phyloP scores from a whole-genome alignment of 1,140 invertebrate genomes.

The Chironomus striatipennis region DNA sequence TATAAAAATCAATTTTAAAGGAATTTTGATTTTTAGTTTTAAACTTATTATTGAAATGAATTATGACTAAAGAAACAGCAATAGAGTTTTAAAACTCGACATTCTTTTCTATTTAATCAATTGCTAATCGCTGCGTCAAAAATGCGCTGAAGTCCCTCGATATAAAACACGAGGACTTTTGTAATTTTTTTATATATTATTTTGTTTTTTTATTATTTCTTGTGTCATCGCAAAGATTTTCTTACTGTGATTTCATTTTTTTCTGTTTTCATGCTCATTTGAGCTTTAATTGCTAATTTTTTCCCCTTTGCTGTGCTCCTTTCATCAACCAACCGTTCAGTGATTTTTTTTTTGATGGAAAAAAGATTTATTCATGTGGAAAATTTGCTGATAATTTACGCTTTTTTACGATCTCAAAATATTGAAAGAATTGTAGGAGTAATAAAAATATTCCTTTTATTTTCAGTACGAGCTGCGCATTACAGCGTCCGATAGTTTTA shows the following conservation, averaged over 20 bases:
- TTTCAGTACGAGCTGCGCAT: constrained; percentile 51
- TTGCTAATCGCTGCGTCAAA: no score
- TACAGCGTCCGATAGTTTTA: constrained; percentile 53
- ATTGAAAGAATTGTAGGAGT: background rate
- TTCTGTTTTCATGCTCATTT: constrained; percentile 15
- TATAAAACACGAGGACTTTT: no score
- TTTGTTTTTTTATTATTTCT: no score
- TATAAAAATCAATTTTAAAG: no score
- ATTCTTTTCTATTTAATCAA: no score
- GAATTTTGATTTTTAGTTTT: no score
- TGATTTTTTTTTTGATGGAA: background rate
- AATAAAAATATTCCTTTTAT: constrained; percentile 25
- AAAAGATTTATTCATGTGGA: background rate
- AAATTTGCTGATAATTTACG: background rate
- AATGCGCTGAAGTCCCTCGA: no score
- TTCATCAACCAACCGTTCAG: background rate
- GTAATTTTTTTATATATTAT: no score
- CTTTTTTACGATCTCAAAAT: constrained; percentile 2
- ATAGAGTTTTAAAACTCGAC: no score
- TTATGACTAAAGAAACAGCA: no score
- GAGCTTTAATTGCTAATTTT: background rate
- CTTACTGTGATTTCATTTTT: background rate
- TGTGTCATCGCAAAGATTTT: no score
- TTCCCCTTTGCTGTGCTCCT: background rate
- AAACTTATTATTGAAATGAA: no score